These are phyloP conservation scores for Cathartes aura DNA, from an alignment of 2,113 vertebrate genomes.

Conservation along the genomic window DNA sequence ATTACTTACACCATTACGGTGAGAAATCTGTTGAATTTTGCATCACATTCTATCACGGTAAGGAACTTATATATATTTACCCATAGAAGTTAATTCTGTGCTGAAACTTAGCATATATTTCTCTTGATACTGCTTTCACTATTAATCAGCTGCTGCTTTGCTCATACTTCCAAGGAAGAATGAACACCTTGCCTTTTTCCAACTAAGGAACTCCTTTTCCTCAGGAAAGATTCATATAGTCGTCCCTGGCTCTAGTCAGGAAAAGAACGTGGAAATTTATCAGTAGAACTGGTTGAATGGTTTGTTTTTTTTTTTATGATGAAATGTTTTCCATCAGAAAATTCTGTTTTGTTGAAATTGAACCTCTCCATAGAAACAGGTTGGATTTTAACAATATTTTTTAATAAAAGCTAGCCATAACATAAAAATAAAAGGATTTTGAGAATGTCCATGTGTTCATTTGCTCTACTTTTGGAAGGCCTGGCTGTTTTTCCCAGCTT, in stretches of 20 bases:
- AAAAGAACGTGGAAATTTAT: not conserved
- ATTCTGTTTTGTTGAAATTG: not conserved
- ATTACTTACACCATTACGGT: not conserved
- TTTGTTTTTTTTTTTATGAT: not conserved
- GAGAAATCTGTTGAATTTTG: conserved; percentile 23
- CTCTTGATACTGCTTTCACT: not conserved
- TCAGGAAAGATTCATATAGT: not conserved
- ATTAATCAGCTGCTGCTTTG: not conserved
- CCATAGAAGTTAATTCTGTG: conserved; percentile 11
- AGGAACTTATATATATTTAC: conserved; percentile 21
- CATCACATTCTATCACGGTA: not conserved
- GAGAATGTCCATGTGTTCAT: not conserved
- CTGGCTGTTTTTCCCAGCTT: not conserved
- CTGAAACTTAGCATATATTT: not conserved
- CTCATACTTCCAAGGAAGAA: not conserved
- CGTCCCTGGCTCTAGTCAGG: not conserved
- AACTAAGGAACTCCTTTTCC: not conserved
- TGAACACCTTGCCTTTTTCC: not conserved
- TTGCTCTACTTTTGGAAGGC: not conserved
- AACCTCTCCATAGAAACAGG: not conserved
- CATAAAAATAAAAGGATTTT: not conserved
- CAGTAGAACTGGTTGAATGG: not conserved
- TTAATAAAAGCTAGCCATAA: not conserved
- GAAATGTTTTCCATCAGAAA: not conserved
- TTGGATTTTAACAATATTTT: not conserved